Evolutionary conservation across 2,888 invertebrate genomes (phyloP), one percentile per base, ranked within the genome.

Genomic region (Linnaemya vulpina): DNA sequence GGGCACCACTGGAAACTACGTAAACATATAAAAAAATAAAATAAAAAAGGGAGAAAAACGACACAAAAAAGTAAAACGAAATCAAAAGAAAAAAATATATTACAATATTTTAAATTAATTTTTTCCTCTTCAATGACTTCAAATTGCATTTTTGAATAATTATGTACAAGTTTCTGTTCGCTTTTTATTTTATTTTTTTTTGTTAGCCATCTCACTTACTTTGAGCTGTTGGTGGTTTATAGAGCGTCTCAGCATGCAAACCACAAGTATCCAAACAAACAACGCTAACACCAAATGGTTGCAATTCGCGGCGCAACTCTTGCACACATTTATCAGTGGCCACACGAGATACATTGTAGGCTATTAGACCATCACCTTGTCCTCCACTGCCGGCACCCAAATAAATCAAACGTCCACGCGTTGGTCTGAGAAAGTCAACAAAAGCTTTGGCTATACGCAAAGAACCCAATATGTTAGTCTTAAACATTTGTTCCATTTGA

Each of bases 321-420:
- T 95, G 94, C 83, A 96, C 96, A 7, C 96, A 96, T 77, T 96
- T 96, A 92, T 96, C 96, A 17, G 96, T 96, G 9, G 96, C 96
- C 92, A 95, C 95, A 49, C 96, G 94, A 0, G 94, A 95, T 7
- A 94, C 94, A 81, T 93, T 93, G 88, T 93, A 94, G 70, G 94
- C 94, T 35, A 94, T 94, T 84, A 94, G 89, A 35, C 94, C 94
- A 60, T 77, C 81, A 20, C 89, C 88, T 20, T 75, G 81, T 62
- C 87, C 84, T 5, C 88, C 88, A 84, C 91, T 92, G 51, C 93
- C 92, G 74, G 94, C 92, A 87, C 94, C 92, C 87, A 96, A 93
- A 87, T 95, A 96, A 87, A 96, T 94, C 73, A 96, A 94, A 83
- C 96, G 94, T 71, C 96, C 96, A 87, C 90, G 88, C 1, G 94